Evolutionary conservation across 2,797 vertebrate genomes (phyloP).

Genomic region (Myotis daubentonii): DNA sequence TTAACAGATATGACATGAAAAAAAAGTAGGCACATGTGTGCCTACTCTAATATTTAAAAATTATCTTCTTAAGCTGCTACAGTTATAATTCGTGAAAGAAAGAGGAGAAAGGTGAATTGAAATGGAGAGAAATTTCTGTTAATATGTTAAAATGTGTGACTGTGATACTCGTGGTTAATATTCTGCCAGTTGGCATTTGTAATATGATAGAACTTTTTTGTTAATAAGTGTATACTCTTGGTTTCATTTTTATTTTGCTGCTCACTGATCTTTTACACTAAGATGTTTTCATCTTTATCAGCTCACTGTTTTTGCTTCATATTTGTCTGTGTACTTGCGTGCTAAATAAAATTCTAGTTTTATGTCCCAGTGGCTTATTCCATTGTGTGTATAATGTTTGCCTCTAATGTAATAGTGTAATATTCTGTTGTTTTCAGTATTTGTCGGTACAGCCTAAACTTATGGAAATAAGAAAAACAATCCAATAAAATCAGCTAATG

Average conservation of each 20-base stretch:
- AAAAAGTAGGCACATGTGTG: constrained; percentile 13
- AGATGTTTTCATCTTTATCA: constrained; percentile 68
- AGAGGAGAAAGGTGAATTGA: constrained; percentile 45
- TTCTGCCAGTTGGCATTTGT: constrained; percentile 57
- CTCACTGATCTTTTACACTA: constrained; percentile 66
- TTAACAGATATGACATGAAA: constrained; percentile 40
- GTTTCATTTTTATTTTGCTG: constrained; percentile 65
- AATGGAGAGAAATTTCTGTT: constrained; percentile 42
- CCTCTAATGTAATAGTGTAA: constrained; percentile 72
- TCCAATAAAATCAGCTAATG: constrained; percentile 73
- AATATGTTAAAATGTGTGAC: constrained; percentile 40
- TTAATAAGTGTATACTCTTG: constrained; percentile 60
- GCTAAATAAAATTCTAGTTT: constrained; percentile 78
- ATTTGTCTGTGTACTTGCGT: constrained; percentile 69
- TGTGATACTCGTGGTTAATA: constrained; percentile 61
- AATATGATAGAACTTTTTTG: constrained; percentile 18
- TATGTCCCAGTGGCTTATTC: constrained; percentile 75
- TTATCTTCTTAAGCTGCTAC: constrained; percentile 68
- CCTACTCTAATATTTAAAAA: constrained; percentile 50
- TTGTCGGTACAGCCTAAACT: constrained; percentile 78
- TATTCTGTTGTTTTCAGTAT: constrained; percentile 69
- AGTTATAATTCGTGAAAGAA: constrained; percentile 63
- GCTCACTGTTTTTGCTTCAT: constrained; percentile 72
- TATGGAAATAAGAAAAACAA: constrained; percentile 75
- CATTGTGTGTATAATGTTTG: constrained; percentile 73